Base-by-base conservation (phyloP, 2,797 vertebrate genomes). In the Liasis olivaceus region DNA sequence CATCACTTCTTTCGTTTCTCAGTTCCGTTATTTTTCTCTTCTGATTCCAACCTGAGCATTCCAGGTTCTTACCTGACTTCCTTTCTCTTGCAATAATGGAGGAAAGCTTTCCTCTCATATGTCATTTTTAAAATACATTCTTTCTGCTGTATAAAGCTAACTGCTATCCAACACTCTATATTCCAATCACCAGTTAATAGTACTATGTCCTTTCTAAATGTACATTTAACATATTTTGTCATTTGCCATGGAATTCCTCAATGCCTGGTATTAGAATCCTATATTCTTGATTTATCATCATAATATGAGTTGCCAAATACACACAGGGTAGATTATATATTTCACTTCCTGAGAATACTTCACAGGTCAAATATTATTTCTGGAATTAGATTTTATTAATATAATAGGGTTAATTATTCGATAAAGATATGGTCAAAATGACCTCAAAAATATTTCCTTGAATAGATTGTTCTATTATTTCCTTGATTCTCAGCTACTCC, bases 391-490 rank as follows among this genome's bases (percentile, higher is more conserved):
- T 64, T 28, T 54, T 72, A 85, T 24, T 62, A 60, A 60, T 9
- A 91, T 59, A 20, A 26, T n/a, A 66, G 31, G 26, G 72, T 91
- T 91, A 85, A 69, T 91, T 89, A 85, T 89, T 89, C 20, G 62
- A 66, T 85, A 89, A 60, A 72, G 3, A 7, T 86, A 26, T 91
- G 87, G 77, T 85, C 77, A 91, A 69, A 72, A 86, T 72, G 87
- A 91, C 63, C 90, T 72, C 15, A 5, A 72, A 60, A 54, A 62
- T 62, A 69, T 72, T 93, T 89, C 90, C 42, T 91, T 59, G 69
- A 15, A 88, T 91, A 59, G 66, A 85, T 93, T 89, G 72, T 88
- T 69, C 42, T 86, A 20, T 89, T 60, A 89, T 89, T 93, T 14
- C 77, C 87, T 28, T 93, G 56, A 26, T 72, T 63, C 60, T 88